These are phyloP conservation scores for Butorides virescens DNA, from an alignment of 2,113 vertebrate genomes.

Conservation along the genomic window DNA sequence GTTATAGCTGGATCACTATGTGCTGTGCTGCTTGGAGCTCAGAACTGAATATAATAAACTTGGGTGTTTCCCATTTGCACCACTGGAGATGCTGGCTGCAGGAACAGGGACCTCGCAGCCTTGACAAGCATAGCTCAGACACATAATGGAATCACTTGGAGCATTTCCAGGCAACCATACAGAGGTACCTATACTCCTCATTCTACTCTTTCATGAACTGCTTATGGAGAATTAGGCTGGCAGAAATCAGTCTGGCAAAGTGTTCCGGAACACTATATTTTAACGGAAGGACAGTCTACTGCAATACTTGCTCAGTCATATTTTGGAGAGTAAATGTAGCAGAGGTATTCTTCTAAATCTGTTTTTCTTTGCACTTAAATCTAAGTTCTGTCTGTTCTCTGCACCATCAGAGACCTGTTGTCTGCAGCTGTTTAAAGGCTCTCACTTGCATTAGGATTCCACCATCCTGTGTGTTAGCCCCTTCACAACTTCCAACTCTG, in stretches of 20 bases:
- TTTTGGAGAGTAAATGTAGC: neutral
- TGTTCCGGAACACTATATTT: neutral
- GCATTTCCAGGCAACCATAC: neutral
- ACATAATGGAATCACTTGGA: neutral
- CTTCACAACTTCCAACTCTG: neutral
- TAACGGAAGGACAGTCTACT: neutral
- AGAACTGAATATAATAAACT: neutral
- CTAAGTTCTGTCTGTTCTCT: neutral
- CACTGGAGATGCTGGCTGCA: neutral
- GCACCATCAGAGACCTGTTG: neutral
- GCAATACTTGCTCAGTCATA: neutral
- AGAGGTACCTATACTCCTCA: neutral
- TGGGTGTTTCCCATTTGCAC: neutral
- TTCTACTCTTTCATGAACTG: neutral
- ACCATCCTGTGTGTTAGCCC: neutral
- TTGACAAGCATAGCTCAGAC: neutral
- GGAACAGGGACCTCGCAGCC: neutral
- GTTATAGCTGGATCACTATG: fast-evolving
- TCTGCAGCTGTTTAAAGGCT: neutral
- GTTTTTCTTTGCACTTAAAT: neutral
- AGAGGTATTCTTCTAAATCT: neutral
- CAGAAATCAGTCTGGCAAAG: neutral
- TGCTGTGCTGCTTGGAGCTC: neutral
- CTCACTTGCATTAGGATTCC: neutral
- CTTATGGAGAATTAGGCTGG: neutral